Conservation (phyloP, 2,888 invertebrate species). For the Luperina nickerlii region DNA sequence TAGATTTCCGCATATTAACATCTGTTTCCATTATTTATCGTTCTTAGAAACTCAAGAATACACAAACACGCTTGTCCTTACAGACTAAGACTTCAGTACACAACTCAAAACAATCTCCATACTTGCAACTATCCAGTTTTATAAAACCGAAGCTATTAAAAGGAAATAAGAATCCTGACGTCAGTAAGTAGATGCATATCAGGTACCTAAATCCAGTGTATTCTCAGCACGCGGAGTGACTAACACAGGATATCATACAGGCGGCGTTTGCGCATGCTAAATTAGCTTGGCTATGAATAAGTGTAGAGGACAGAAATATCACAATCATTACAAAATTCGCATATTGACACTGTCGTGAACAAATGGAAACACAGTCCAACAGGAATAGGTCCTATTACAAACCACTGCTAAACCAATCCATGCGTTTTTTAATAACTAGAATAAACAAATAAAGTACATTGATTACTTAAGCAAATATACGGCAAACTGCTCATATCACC, state of each 20-base stretch:
- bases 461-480: not conserved
- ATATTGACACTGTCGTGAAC: not conserved
- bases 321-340: not conserved
- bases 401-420: not conserved
- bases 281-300: conserved; percentile 39
- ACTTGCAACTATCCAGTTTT: conserved; percentile 22
- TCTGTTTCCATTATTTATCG: conserved; percentile 2
- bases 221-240: conserved; percentile 60
- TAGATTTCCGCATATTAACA: not conserved
- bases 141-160: conserved; percentile 37
- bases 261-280: conserved; percentile 49
- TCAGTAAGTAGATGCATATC: conserved; percentile 58
- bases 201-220: conserved; percentile 44
- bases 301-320: not conserved
- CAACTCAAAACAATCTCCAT: conserved; percentile 1
- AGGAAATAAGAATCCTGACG: conserved; percentile 42
- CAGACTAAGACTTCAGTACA: not conserved
- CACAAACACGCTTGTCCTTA: not conserved
- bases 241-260: conserved; percentile 61
- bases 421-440: not conserved
- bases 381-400: not conserved
- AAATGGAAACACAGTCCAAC: not conserved
- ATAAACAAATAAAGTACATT: not conserved
- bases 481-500: conserved; percentile 1
- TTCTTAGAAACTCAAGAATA: not conserved